Evolutionary conservation across 2,888 invertebrate genomes (phyloP).

Genomic region (Acrocera orbiculus): DNA sequence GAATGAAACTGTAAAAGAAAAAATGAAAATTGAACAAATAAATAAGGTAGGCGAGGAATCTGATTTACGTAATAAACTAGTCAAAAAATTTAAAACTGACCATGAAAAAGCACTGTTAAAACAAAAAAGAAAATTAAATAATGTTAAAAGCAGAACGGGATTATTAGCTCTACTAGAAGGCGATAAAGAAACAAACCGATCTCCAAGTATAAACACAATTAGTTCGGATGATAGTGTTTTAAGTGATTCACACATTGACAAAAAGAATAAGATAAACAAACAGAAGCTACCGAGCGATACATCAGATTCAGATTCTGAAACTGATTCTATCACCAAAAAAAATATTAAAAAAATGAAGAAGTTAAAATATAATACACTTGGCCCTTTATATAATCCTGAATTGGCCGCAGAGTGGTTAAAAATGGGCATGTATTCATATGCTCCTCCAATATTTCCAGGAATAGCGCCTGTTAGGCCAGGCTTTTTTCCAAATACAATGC

Average conservation of each 20-base stretch:
- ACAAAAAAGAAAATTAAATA: constrained; percentile 21
- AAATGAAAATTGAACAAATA: no score
- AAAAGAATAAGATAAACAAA: constrained; percentile 10
- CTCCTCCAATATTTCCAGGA: constrained; percentile 23
- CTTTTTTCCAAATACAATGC: constrained; percentile 22
- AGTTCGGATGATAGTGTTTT: constrained; percentile 18
- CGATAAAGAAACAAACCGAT: constrained; percentile 15
- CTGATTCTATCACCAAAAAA: no score
- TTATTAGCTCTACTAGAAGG: constrained; percentile 19
- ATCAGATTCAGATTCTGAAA: constrained; percentile 12
- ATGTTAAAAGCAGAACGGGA: constrained; percentile 24
- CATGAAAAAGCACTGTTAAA: constrained; percentile 24
- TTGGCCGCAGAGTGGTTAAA: constrained; percentile 28
- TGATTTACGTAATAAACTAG: constrained; percentile 23
- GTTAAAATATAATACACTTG: constrained; percentile 22
- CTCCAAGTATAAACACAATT: constrained; percentile 14
- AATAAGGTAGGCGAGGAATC: neutral
- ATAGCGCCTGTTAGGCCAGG: constrained; percentile 18
- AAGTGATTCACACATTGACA: constrained; percentile 9
- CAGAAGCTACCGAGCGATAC: constrained; percentile 17
- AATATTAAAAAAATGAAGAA: constrained; percentile 34
- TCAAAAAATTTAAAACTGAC: constrained; percentile 28
- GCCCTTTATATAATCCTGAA: constrained; percentile 19
- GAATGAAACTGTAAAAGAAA: no score
- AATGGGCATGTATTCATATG: constrained; percentile 26